Evolutionary conservation across 2,113 vertebrate genomes (phyloP).

Genomic region (Ictalurus punctatus): DNA sequence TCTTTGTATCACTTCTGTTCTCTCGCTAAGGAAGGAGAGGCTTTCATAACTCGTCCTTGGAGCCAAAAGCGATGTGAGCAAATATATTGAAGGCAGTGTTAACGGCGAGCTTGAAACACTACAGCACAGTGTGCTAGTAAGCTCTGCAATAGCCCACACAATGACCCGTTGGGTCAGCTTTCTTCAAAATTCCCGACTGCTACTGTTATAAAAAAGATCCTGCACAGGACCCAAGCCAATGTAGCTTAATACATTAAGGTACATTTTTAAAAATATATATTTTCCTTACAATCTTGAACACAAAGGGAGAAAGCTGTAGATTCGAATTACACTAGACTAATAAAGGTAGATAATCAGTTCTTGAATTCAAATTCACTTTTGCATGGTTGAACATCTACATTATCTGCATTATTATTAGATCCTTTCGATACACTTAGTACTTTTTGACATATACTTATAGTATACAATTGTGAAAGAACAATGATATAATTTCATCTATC

Average conservation of each 20-base stretch:
- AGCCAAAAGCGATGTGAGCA: conserved; percentile 59
- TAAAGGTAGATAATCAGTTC: not conserved
- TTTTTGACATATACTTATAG: not conserved
- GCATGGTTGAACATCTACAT: not conserved
- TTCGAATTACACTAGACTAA: not conserved
- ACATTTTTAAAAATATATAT: not conserved
- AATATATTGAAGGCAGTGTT: conserved; percentile 66
- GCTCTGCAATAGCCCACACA: conserved; percentile 69
- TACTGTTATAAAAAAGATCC: conserved; percentile 34
- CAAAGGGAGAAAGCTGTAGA: not conserved
- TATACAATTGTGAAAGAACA: not conserved
- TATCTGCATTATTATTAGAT: not conserved
- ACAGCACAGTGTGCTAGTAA: conserved; percentile 55
- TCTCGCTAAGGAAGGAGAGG: conserved; percentile 68
- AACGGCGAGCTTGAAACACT: conserved; percentile 70
- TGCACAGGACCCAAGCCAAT: conserved; percentile 10
- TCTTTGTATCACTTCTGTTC: conserved; percentile 58
- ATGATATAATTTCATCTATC: not conserved
- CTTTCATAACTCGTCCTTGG: conserved; percentile 76
- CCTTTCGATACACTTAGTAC: not conserved
- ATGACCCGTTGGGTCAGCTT: conserved; percentile 65
- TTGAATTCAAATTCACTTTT: not conserved
- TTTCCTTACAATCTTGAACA: not conserved
- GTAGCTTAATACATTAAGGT: conserved; percentile 1
- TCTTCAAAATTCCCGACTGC: conserved; percentile 51